phyloP scores from a whole-genome alignment of 2,797 vertebrate species.

The Takifugu rubripes region DNA sequence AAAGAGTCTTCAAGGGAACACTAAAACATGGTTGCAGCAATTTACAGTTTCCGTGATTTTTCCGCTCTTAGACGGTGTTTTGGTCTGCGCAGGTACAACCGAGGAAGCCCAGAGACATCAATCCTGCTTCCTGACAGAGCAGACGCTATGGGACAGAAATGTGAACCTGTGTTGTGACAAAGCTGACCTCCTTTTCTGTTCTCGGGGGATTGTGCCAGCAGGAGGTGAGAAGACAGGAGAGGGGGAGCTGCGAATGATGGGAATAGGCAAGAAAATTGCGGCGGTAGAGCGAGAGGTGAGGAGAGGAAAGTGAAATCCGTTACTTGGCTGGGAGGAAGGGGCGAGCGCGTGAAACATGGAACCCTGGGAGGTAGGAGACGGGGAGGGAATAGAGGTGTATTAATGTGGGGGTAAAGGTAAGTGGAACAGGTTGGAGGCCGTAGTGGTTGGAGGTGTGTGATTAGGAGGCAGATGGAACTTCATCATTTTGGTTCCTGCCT shows the following conservation, averaged over 20 bases:
- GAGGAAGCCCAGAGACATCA: conserved; percentile 49
- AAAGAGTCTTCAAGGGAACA: not conserved
- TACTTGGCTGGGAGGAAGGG: conserved; percentile 15
- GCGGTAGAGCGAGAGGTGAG: conserved; percentile 29
- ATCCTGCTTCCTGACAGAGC: conserved; percentile 39
- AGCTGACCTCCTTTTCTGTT: conserved; percentile 65
- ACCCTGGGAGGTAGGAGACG: conserved; percentile 2
- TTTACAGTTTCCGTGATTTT: conserved; percentile 1
- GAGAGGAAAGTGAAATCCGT: conserved; percentile 27
- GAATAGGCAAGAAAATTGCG: conserved; percentile 35
- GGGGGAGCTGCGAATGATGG: not conserved
- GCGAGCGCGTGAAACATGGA: conserved; percentile 2
- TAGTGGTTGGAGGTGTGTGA: not conserved
- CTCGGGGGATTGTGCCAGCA: conserved; percentile 46
- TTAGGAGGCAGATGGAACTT: conserved; percentile 9
- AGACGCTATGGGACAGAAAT: conserved; percentile 38
- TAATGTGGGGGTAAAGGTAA: conserved; percentile 3
- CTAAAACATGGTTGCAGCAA: not conserved
- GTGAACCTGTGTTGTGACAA: conserved; percentile 59
- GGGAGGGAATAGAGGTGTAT: conserved; percentile 9
- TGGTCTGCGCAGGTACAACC: conserved; percentile 17
- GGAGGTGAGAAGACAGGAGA: conserved; percentile 35
- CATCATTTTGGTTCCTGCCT: conserved; percentile 31
- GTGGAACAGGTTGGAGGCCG: conserved; percentile 18
- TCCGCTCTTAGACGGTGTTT: conserved; percentile 19